A percentile compares a stretch with the other conserved stretches of the same genome.
Evolutionary conservation across 2,888 invertebrate species (phyloP).

Genomic region (Frankliniella intonsa): DNA sequence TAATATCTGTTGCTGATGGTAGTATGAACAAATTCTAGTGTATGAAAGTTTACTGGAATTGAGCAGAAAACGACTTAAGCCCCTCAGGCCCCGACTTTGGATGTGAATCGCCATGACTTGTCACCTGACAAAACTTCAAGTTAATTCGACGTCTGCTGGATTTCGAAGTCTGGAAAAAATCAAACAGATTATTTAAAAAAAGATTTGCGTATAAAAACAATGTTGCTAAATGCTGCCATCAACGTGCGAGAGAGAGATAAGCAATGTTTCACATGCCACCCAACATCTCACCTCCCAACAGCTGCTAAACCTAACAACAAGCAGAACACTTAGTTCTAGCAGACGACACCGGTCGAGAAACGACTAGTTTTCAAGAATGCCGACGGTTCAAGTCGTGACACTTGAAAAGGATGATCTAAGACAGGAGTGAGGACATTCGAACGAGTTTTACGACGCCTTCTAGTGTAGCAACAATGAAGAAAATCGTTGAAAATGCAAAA

Average conservation of each 20-base stretch:
- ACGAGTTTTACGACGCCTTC: neutral
- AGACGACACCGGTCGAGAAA: neutral
- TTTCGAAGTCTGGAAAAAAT: neutral
- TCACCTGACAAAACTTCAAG: neutral
- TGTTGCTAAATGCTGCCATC: neutral
- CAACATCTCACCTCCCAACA: neutral
- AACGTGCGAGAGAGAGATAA: neutral
- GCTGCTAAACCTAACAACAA: neutral
- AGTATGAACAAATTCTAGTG: slow-evolving; percentile 10
- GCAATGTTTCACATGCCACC: neutral
- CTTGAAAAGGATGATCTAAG: neutral
- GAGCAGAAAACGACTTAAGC: neutral
- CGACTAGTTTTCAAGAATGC: neutral
- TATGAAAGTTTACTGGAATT: neutral
- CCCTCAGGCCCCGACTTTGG: neutral
- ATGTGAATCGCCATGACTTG: neutral
- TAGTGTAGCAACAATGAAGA: neutral
- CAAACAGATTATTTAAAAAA: neutral
- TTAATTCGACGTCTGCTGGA: neutral
- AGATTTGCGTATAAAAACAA: neutral
- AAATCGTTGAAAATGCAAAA: neutral
- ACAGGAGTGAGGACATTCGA: neutral
- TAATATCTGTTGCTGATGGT: slow-evolving; percentile 1
- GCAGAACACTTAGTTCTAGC: neutral
- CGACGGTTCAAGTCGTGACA: neutral